Percentiles rank a stretch among this genome's conserved stretches.
These are phyloP conservation scores for Noctua pronuba DNA, from an alignment of 2,888 invertebrate genomes.

Conservation along the genomic window DNA sequence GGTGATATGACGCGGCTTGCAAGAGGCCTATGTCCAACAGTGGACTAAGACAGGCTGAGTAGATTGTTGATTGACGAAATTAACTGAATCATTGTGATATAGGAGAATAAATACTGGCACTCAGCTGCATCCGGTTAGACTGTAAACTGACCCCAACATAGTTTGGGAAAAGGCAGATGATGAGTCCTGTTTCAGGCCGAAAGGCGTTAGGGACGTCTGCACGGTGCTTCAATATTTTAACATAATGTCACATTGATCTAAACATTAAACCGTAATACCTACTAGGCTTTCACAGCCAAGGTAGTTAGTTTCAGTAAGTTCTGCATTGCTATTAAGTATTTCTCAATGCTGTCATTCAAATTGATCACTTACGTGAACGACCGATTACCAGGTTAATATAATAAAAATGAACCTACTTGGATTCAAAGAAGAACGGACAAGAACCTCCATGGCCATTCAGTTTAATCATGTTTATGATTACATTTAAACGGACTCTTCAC, in stretches of 20 bases:
- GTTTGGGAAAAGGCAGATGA: too few species aligned
- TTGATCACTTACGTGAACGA: not conserved
- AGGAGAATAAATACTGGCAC: too few species aligned
- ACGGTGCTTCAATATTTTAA: not conserved
- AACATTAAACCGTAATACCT: not conserved
- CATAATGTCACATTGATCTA: not conserved
- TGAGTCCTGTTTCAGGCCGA: too few species aligned
- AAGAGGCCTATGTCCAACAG: too few species aligned
- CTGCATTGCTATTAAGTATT: not conserved
- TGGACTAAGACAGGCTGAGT: too few species aligned
- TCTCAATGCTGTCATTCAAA: not conserved
- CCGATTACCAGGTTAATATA: not conserved
- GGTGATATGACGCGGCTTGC: too few species aligned
- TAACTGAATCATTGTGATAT: too few species aligned
- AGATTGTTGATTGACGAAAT: too few species aligned
- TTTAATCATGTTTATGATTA: not conserved
- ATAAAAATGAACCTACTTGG: not conserved
- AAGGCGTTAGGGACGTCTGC: not conserved
- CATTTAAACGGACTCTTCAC: too few species aligned
- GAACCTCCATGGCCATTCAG: not conserved
- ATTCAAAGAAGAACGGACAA: not conserved
- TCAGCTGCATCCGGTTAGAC: too few species aligned
- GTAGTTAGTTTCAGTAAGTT: not conserved
- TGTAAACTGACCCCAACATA: too few species aligned
- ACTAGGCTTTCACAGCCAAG: rapidly evolving